Base-by-base conservation (phyloP, 2,797 vertebrate genomes). In the Hippocampus kuda region DNA sequence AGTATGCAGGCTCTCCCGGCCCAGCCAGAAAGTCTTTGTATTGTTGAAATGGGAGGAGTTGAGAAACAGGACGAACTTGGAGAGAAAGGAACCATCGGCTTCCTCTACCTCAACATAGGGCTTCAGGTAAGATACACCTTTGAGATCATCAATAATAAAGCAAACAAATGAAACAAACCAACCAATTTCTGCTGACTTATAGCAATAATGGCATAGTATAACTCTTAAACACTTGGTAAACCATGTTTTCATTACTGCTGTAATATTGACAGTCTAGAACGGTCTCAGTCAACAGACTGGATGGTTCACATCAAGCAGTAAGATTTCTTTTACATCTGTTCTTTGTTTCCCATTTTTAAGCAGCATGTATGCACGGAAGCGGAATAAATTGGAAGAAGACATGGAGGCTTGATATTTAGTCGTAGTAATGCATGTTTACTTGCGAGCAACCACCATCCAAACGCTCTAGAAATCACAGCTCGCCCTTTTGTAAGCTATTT, bases 1-100 rank as follows among this genome's bases (percentile, higher is more conserved):
- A 99, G 97, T 67, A 98, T 99, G 97, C 97, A 99, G 87, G 97
- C 96, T 0, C 91, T 99, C 20, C 97, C 97, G 0, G 97, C 97
- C 0, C 97, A 99, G 83, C 96, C 97, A 0, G 97, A 99, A 80
- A 95, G 95, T 0, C 88, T 99, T 54, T 99, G 97, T 65, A 98
- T 99, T 0, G 97, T 99, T 67, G 97, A 99, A 89, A 99, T 99
- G 97, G 97, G 96, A 15, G 95, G 96, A 0, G 92, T 97, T 0
- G 96, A 99, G 86, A 98, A 99, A 80, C 96, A 99, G 83, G 97
- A 99, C 0, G 96, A 99, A 66, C 86, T 98, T n/a, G 97, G 96
- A 42, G 97, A 98, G 76, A 93, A 98, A 34, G 95, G 95, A 68
- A 91, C 94, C 78, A 96, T 99, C 3, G 97, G 97, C 63, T 99